These are phyloP conservation scores for Pyrochroa serraticornis DNA, from an alignment of 2,888 invertebrate species.

Conservation along the genomic window DNA sequence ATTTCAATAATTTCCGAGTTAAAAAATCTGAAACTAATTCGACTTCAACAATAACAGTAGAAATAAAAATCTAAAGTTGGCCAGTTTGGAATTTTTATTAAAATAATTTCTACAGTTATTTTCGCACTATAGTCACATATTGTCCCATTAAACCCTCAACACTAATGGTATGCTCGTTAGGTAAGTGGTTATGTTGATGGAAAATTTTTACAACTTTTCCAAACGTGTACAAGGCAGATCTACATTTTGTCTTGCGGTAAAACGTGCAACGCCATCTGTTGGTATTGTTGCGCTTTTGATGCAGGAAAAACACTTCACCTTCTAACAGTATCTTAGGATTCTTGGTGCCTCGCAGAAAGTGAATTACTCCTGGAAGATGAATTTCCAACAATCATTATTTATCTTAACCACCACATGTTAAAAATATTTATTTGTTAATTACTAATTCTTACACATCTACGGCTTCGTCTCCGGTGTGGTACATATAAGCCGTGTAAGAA, in stretches of 20 bases:
- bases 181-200: slow-evolving; percentile 39
- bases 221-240: slow-evolving; percentile 19
- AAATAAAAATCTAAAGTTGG: too few relatives aligned
- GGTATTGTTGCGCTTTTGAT: slow-evolving; percentile 29
- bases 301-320: slow-evolving; percentile 35
- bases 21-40: too few relatives aligned
- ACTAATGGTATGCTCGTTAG: background rate
- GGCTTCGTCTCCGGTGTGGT: too few relatives aligned
- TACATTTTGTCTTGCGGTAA: slow-evolving; percentile 37
- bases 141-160: background rate
- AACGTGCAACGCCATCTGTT: slow-evolving; percentile 39
- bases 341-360: slow-evolving; percentile 32
- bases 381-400: too few relatives aligned
- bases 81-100: slow-evolving; percentile 9
- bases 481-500: too few relatives aligned
- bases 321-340: slow-evolving; percentile 37
- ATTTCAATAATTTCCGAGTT: too few relatives aligned
- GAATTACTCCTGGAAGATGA: slow-evolving; percentile 32
- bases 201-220: slow-evolving; percentile 30
- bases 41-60: background rate
- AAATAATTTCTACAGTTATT: background rate
- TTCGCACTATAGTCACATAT: background rate
- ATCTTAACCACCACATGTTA: too few relatives aligned
- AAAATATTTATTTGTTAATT: too few relatives aligned
- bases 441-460: too few relatives aligned